Evolutionary conservation across 2,888 invertebrate genomes (phyloP).

Genomic region (Bhutanitis thaidina): DNA sequence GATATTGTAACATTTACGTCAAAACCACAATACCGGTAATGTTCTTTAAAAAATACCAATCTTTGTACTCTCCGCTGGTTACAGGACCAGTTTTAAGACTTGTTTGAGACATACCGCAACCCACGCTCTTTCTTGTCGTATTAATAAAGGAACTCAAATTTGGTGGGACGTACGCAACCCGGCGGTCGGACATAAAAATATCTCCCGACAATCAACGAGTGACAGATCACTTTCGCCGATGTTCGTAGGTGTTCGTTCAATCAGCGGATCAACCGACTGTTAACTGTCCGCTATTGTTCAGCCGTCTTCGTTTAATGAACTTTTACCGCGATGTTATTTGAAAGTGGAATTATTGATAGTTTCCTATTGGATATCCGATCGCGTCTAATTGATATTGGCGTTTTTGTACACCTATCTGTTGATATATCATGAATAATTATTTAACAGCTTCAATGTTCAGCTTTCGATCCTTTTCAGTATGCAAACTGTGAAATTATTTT

Average conservation of each 20-base stretch:
- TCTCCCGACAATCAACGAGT: constrained; percentile 37
- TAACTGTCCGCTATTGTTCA: constrained; percentile 55
- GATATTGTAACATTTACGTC: too few species aligned
- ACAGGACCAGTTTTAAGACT: constrained; percentile 13
- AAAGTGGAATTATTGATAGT: constrained; percentile 51
- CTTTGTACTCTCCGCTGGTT: constrained; percentile 10
- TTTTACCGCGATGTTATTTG: constrained; percentile 51
- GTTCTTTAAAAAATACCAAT: constrained; percentile 6
- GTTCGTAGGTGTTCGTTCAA: constrained; percentile 47
- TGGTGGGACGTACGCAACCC: constrained; percentile 43
- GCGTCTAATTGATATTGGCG: constrained; percentile 17
- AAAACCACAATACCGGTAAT: too few species aligned
- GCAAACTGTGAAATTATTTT: not conserved
- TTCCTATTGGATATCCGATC: not conserved
- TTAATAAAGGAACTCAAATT: constrained; percentile 19
- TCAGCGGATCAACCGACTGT: constrained; percentile 44
- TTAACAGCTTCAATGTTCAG: not conserved
- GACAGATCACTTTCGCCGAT: constrained; percentile 57
- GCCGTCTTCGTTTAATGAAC: constrained; percentile 53
- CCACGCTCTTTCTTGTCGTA: constrained; percentile 17
- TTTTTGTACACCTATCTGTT: constrained; percentile 3
- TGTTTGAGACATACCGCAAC: constrained; percentile 14
- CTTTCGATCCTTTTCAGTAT: constrained; percentile 1
- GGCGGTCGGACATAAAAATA: constrained; percentile 50
- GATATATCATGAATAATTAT: not conserved